Conservation (phyloP, 2,113 vertebrate species). For the Pygoscelis antarcticus region DNA sequence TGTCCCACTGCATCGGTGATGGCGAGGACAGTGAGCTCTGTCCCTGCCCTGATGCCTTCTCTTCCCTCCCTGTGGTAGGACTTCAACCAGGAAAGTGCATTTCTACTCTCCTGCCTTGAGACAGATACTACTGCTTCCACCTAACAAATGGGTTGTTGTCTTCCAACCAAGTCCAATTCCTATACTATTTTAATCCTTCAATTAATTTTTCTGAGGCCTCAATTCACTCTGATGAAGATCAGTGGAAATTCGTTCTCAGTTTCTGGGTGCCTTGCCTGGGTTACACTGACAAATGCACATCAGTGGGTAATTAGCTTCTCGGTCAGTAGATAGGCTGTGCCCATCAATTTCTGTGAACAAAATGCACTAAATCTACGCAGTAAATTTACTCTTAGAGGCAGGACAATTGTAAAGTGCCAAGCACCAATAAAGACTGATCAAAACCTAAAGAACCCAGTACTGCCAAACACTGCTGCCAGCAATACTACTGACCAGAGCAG, state of each 20-base stretch:
- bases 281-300: conserved; percentile 9
- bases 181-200: background rate
- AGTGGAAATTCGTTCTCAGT: background rate
- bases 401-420: background rate
- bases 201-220: background rate
- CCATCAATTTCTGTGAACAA: background rate
- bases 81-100: background rate
- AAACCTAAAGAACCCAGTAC: background rate
- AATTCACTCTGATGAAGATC: background rate
- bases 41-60: background rate
- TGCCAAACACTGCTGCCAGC: background rate
- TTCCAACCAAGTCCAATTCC: background rate
- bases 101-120: background rate
- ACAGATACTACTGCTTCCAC: background rate
- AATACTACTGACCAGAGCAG: background rate
- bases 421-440: background rate
- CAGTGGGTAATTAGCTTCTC: background rate
- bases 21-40: background rate
- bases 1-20: background rate
- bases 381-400: background rate
- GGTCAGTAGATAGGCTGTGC: background rate
- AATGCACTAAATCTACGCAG: background rate
- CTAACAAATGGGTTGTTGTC: background rate
- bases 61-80: background rate
- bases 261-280: background rate